Conservation (phyloP, 2,113 vertebrate species). For the Calidris pygmaea region DNA sequence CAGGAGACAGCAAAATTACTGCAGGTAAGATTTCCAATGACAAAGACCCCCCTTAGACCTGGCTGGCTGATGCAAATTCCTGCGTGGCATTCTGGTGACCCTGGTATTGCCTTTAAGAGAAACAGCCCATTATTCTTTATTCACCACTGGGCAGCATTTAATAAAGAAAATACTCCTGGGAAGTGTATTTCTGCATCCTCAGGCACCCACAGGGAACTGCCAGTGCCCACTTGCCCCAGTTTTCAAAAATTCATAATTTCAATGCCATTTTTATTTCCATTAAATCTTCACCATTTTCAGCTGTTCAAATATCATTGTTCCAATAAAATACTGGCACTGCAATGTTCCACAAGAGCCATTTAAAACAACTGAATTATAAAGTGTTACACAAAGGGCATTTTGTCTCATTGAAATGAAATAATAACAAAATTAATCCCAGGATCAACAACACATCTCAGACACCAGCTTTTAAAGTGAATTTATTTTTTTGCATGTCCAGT, state of each 20-base stretch:
- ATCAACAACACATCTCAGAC: neutral
- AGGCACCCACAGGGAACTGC: neutral
- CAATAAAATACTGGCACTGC: neutral
- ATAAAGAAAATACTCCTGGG: neutral
- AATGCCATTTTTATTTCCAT: neutral
- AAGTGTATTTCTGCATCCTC: neutral
- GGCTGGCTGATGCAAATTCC: neutral
- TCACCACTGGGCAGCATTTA: neutral
- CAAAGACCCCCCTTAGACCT: neutral
- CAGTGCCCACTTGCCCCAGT: neutral
- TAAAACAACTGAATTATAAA: constrained; percentile 32
- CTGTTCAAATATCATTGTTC: constrained; percentile 8
- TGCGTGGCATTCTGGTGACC: neutral
- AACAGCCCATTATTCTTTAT: neutral
- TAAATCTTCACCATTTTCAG: constrained; percentile 4
- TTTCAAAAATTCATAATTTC: constrained; percentile 11
- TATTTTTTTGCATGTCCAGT: constrained; percentile 11
- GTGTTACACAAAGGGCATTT: constrained; percentile 9
- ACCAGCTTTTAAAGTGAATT: neutral
- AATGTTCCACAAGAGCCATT: neutral
- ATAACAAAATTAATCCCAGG: constrained; percentile 16
- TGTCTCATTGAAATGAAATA: constrained; percentile 15
- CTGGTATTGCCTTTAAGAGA: neutral
- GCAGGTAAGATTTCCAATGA: neutral
- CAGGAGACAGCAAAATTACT: neutral